Conservation (phyloP, 1,140 invertebrate species). For the Cydia pomonella region DNA sequence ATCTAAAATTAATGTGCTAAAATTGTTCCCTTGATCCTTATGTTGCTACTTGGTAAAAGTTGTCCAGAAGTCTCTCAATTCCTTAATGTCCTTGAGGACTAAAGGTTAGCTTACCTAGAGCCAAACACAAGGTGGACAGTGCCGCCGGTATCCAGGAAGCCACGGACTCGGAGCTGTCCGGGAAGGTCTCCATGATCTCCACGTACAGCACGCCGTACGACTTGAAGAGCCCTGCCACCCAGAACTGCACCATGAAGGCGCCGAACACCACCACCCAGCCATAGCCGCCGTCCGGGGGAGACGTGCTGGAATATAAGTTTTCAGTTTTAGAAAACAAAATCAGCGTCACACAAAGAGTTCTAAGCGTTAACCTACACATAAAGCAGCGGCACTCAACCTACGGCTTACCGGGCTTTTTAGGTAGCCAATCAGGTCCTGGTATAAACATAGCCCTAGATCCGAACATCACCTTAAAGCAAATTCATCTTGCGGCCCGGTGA, state of each 20-base stretch:
- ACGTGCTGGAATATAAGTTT: slow-evolving; percentile 43
- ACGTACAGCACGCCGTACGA: slow-evolving; percentile 92
- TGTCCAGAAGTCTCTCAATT: too few relatives aligned
- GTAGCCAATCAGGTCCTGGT: too few relatives aligned
- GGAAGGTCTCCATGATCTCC: slow-evolving; percentile 92
- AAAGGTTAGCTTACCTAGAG: slow-evolving; percentile 81
- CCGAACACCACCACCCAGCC: slow-evolving; percentile 97
- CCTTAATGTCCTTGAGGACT: slow-evolving; percentile 32
- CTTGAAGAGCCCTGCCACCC: slow-evolving; percentile 95
- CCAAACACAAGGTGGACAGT: slow-evolving; percentile 86
- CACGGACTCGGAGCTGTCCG: slow-evolving; percentile 86
- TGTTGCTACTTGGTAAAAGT: too few relatives aligned
- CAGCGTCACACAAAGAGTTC: neutral
- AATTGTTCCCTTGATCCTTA: too few relatives aligned
- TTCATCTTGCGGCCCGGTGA: slow-evolving; percentile 36
- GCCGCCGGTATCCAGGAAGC: slow-evolving; percentile 90
- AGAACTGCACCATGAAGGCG: slow-evolving; percentile 96
- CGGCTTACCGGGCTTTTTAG: too few relatives aligned
- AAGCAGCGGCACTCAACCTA: neutral
- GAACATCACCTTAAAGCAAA: too few relatives aligned
- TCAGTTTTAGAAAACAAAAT: neutral
- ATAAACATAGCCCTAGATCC: too few relatives aligned
- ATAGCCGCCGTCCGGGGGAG: slow-evolving; percentile 86
- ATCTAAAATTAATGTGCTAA: too few relatives aligned
- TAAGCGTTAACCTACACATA: too few relatives aligned